phyloP scores from a whole-genome alignment of 1,140 invertebrate genomes.

The Gonatopus flavifemur region DNA sequence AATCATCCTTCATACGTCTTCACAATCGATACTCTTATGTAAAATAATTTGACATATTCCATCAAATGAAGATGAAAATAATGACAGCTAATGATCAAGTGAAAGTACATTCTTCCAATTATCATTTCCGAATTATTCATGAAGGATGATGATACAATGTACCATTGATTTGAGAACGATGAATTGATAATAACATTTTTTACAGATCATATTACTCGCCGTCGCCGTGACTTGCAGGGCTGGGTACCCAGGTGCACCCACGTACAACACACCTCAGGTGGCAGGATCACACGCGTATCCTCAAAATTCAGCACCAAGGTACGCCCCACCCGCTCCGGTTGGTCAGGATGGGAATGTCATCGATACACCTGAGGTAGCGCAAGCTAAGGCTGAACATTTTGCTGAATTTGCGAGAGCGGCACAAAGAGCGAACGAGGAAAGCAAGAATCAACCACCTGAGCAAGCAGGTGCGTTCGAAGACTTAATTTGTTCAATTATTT shows the following conservation, averaged over 20 bases:
- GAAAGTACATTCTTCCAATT: too few species aligned
- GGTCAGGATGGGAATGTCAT: constrained; percentile 58
- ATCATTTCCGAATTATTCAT: too few species aligned
- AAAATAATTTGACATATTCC: too few species aligned
- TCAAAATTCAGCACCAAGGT: constrained; percentile 30
- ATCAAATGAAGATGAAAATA: too few species aligned
- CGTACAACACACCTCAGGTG: constrained; percentile 35
- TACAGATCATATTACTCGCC: constrained; percentile 42
- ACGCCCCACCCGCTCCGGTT: constrained; percentile 59
- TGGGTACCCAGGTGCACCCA: constrained; percentile 35
- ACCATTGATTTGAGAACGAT: too few species aligned
- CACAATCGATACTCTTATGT: too few species aligned
- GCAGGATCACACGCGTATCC: constrained; percentile 5
- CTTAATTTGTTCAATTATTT: too few species aligned
- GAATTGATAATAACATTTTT: constrained; percentile 15
- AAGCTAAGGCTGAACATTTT: constrained; percentile 56
- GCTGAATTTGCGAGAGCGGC: constrained; percentile 57
- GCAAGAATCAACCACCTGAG: constrained; percentile 16
- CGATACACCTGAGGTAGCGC: constrained; percentile 59
- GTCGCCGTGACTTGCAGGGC: constrained; percentile 31
- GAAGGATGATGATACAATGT: too few species aligned
- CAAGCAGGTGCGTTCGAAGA: too few species aligned
- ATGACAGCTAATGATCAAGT: too few species aligned
- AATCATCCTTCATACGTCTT: too few species aligned
- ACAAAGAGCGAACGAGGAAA: constrained; percentile 40